Evolutionary conservation across 1,140 invertebrate genomes (phyloP).

Genomic region (Triops cancriformis): DNA sequence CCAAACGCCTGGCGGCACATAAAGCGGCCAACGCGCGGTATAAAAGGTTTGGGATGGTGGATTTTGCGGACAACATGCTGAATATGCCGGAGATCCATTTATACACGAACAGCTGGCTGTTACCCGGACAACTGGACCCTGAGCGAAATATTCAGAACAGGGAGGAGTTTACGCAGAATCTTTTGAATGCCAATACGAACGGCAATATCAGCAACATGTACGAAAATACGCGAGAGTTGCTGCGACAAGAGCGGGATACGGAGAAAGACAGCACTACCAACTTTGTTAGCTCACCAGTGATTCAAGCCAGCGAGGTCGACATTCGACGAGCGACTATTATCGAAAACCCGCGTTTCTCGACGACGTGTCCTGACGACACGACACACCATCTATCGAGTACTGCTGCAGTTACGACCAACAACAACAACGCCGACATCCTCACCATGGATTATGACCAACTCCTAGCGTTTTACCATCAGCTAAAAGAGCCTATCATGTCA

Average conservation of each 20-base stretch:
- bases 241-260: neutral
- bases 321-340: conserved; percentile 74
- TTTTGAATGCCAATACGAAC: neutral
- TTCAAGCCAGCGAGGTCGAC: conserved; percentile 41
- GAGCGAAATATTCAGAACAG: neutral
- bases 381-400: neutral
- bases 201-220: neutral
- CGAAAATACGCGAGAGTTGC: neutral
- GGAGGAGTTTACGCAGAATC: neutral
- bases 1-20: neutral
- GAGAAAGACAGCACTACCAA: neutral
- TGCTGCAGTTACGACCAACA: neutral
- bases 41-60: neutral
- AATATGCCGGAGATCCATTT: neutral
- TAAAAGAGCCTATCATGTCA: neutral
- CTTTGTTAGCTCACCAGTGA: conserved; percentile 19
- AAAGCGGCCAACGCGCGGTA: neutral
- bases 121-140: neutral
- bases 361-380: conserved; percentile 29
- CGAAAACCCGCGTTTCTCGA: conserved; percentile 75
- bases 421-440: neutral
- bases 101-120: neutral
- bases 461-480: neutral
- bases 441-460: neutral
- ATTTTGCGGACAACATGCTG: neutral